Evolutionary conservation across 2,888 invertebrate species (phyloP).

Genomic region (Platycnemis pennipes): DNA sequence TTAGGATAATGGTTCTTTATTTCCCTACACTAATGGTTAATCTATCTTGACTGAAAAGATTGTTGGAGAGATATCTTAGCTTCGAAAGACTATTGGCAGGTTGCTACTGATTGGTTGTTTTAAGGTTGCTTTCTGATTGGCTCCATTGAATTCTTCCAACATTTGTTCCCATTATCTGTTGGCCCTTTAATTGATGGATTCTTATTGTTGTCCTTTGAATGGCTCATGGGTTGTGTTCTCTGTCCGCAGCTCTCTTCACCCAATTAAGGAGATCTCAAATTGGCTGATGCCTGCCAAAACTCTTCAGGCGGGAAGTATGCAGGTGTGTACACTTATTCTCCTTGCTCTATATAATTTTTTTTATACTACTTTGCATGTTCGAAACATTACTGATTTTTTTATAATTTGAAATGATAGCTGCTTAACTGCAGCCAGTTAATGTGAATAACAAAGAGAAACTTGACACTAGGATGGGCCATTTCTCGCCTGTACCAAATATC

Average conservation of each 20-base stretch:
- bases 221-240: conserved; percentile 64
- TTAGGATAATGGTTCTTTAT: too few relatives aligned
- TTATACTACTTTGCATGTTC: conserved; percentile 68
- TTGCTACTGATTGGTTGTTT: neutral
- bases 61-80: too few relatives aligned
- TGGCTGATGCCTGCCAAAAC: conserved; percentile 64
- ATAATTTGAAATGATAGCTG: conserved; percentile 52
- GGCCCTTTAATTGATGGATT: conserved; percentile 50
- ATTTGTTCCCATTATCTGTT: conserved; percentile 49
- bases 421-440: conserved; percentile 47
- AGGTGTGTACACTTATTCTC: conserved; percentile 68
- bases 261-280: conserved; percentile 60
- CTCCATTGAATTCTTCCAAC: neutral
- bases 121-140: neutral
- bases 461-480: conserved; percentile 65
- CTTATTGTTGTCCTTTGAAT: neutral
- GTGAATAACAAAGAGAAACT: conserved; percentile 56
- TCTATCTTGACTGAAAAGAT: too few relatives aligned
- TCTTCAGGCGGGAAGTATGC: conserved; percentile 52
- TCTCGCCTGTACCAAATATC: conserved; percentile 62
- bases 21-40: too few relatives aligned
- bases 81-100: neutral
- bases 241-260: conserved; percentile 60
- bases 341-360: conserved; percentile 61
- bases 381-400: conserved; percentile 64